Percentiles rank a stretch among this genome's conserved stretches.
Conservation (phyloP, 2,113 vertebrate genomes). For the Muntiacus muntjak region DNA sequence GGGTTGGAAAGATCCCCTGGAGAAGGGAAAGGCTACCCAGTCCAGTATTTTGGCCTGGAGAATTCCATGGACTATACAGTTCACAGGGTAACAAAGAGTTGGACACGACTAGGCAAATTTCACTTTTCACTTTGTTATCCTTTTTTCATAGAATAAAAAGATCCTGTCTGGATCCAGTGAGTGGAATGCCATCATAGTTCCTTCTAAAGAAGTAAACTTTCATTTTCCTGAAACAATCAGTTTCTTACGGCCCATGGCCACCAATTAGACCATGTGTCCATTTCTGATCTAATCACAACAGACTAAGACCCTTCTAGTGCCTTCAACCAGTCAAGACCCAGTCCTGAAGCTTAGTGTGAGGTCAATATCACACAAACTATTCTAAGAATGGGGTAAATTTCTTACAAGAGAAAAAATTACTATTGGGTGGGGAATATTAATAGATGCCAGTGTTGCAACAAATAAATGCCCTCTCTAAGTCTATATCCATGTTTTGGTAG, state of each 20-base stretch:
- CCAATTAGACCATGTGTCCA: background rate
- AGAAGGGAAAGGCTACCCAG: background rate
- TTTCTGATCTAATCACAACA: background rate
- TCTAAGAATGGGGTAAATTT: background rate
- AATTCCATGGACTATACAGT: background rate
- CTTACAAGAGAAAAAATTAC: background rate
- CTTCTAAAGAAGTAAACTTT: background rate
- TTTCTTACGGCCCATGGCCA: background rate
- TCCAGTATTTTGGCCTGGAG: background rate
- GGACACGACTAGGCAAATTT: background rate
- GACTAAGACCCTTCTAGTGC: background rate
- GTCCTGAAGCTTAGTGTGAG: background rate
- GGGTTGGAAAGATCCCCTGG: background rate
- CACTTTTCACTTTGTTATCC: background rate
- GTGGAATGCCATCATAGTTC: background rate
- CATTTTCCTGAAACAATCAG: background rate
- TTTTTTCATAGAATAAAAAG: background rate
- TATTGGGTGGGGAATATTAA: background rate
- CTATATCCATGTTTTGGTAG: background rate
- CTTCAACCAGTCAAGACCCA: background rate
- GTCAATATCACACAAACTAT: background rate
- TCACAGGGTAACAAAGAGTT: background rate
- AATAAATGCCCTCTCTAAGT: background rate
- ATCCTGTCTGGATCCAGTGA: background rate
- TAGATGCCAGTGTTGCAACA: background rate